Conservation (phyloP, 2,888 invertebrate species). For the Synanthedon formicaeformis region DNA sequence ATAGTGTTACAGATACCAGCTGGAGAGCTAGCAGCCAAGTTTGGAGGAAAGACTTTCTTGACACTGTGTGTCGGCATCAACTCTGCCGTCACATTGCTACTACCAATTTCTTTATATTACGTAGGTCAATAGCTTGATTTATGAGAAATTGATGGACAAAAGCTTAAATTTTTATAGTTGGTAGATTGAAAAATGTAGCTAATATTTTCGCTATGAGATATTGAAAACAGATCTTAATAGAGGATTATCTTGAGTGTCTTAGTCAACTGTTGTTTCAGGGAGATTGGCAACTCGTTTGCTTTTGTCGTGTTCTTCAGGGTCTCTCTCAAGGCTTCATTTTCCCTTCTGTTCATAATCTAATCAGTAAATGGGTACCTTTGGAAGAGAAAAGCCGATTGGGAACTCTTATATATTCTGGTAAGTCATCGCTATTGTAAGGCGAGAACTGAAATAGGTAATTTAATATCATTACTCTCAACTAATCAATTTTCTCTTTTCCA, state of each 20-base stretch:
- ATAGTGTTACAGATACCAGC: conserved; percentile 76
- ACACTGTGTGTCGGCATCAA: conserved; percentile 32
- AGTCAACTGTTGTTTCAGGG: conserved; percentile 27
- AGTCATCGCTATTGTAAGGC: neutral
- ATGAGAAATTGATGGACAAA: neutral
- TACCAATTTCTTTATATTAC: conserved; percentile 34
- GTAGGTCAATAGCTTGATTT: conserved; percentile 21
- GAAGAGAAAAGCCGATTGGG: conserved; percentile 66
- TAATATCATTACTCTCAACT: no score
- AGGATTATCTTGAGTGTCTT: no score
- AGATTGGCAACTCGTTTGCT: conserved; percentile 74
- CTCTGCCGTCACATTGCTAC: conserved; percentile 46
- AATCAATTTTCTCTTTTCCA: no score
- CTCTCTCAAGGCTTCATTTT: conserved; percentile 77
- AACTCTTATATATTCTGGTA: conserved; percentile 27
- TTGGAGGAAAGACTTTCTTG: conserved; percentile 76
- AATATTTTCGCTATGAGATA: no score
- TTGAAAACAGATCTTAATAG: no score
- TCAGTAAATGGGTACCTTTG: conserved; percentile 79
- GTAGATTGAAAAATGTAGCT: no score
- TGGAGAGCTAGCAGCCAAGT: conserved; percentile 76
- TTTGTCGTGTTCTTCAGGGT: conserved; percentile 79
- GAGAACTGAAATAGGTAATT: no score
- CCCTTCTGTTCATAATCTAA: conserved; percentile 76
- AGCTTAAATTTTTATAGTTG: no score